Percentiles rank a stretch among this genome's conserved stretches.
These are phyloP conservation scores for Capromys pilorides DNA, from an alignment of 2,797 vertebrate genomes.

Conservation along the genomic window DNA sequence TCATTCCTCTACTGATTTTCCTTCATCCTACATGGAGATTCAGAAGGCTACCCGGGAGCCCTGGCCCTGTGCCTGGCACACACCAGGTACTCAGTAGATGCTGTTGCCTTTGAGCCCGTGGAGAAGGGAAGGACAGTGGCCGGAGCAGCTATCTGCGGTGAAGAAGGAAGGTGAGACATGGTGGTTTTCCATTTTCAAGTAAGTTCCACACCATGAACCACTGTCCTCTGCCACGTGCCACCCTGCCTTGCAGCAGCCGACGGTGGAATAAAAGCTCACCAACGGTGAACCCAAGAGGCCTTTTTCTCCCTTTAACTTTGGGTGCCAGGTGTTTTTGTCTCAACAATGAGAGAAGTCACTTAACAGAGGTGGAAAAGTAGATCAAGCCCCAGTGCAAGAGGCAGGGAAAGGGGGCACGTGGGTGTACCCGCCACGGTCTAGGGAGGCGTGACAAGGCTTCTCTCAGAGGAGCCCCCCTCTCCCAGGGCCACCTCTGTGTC, in stretches of 20 bases:
- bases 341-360: not conserved
- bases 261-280: not conserved
- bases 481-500: not conserved
- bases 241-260: not conserved
- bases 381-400: not conserved
- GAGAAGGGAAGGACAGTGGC: not conserved
- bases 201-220: too few species aligned
- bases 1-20: not conserved
- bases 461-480: not conserved
- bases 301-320: not conserved
- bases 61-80: too few species aligned
- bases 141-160: not conserved
- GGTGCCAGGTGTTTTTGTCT: too few species aligned
- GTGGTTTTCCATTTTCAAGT: not conserved
- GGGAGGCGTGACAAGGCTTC: not conserved
- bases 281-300: not conserved
- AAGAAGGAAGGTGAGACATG: not conserved
- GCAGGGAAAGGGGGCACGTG: not conserved
- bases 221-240: not conserved
- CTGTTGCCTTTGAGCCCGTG: not conserved
- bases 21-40: not conserved
- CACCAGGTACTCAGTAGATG: not conserved
- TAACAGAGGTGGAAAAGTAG: not conserved
- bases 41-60: not conserved
- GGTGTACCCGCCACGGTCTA: not conserved